These are phyloP conservation scores for Campaea margaritaria DNA, from an alignment of 2,888 invertebrate species.

Conservation along the genomic window DNA sequence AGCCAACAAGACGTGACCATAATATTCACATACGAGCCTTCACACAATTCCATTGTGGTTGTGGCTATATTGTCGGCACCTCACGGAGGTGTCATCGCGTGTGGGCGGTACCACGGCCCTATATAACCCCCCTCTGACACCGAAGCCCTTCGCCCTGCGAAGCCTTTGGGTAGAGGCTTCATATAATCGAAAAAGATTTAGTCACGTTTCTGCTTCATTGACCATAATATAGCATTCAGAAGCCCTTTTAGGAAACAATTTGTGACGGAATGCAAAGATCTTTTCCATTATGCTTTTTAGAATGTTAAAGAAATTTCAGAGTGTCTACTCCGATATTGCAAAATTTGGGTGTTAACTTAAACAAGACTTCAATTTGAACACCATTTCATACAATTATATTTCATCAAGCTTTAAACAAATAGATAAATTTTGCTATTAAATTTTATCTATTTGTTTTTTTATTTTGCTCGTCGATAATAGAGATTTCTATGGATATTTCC, in stretches of 20 bases:
- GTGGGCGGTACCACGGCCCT: constrained; percentile 58
- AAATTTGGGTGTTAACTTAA: constrained; percentile 22
- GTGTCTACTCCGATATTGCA: constrained; percentile 18
- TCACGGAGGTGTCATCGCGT: constrained; percentile 53
- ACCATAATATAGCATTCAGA: constrained; percentile 12
- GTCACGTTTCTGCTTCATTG: constrained; percentile 22
- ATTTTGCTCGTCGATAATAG: constrained; percentile 32
- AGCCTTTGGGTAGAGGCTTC: constrained; percentile 35
- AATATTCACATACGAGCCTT: constrained; percentile 31
- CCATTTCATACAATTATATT: constrained; percentile 37
- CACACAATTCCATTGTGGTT: constrained; percentile 35
- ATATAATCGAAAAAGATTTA: constrained; percentile 34
- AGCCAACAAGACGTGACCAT: constrained; percentile 9
- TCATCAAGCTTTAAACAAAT: constrained; percentile 36
- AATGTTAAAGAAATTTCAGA: background rate
- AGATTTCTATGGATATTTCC: constrained; percentile 26
- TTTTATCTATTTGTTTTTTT: too few relatives aligned
- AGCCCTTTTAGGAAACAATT: constrained; percentile 21
- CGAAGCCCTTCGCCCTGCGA: constrained; percentile 25
- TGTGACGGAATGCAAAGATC: constrained; percentile 13
- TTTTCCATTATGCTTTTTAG: constrained; percentile 15
- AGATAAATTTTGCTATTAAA: too few relatives aligned
- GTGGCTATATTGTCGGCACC: constrained; percentile 43
- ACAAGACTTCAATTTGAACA: constrained; percentile 27
- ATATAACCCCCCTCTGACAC: constrained; percentile 30